A percentile compares a stretch with the other conserved stretches of the same genome.
Conservation (phyloP, 2,113 vertebrate genomes). For the Calidris pygmaea region DNA sequence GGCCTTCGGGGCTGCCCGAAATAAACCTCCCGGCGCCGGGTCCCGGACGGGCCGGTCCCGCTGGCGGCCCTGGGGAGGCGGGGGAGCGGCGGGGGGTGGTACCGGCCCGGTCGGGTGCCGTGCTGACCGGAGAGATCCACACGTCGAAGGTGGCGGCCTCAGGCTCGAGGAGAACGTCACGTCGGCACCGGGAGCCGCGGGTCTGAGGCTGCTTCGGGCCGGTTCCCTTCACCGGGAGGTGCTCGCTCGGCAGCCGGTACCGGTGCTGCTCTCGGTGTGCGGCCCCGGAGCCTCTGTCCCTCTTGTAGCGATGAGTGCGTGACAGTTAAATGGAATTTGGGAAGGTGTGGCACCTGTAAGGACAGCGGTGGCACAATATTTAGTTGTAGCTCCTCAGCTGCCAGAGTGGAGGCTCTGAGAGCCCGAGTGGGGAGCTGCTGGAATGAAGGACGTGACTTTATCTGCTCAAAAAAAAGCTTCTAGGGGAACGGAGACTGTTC, state of each 20-base stretch:
- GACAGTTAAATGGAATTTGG: rapidly evolving
- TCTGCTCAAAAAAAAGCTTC: not conserved
- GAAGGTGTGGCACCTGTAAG: rapidly evolving
- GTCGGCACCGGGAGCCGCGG: too few species aligned
- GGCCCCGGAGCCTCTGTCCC: rapidly evolving
- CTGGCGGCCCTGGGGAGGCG: not conserved
- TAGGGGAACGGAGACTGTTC: rapidly evolving
- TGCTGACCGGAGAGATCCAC: rapidly evolving
- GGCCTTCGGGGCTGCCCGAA: not conserved
- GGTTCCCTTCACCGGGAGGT: rapidly evolving
- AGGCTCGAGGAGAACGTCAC: rapidly evolving
- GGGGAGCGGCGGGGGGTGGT: not conserved
- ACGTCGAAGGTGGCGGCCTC: rapidly evolving
- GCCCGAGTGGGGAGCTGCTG: rapidly evolving
- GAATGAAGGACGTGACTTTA: not conserved
- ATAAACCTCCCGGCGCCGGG: not conserved
- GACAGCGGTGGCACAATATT: rapidly evolving
- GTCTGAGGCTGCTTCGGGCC: rapidly evolving
- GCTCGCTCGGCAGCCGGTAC: too few species aligned
- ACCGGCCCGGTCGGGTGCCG: not conserved
- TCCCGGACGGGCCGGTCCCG: not conserved
- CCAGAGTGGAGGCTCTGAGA: not conserved
- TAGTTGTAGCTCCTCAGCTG: rapidly evolving
- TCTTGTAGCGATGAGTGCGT: rapidly evolving
- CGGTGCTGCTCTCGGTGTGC: rapidly evolving